Percentiles rank a stretch among this genome's conserved stretches.
phyloP scores from a whole-genome alignment of 2,797 vertebrate genomes.

The Masticophis lateralis region DNA sequence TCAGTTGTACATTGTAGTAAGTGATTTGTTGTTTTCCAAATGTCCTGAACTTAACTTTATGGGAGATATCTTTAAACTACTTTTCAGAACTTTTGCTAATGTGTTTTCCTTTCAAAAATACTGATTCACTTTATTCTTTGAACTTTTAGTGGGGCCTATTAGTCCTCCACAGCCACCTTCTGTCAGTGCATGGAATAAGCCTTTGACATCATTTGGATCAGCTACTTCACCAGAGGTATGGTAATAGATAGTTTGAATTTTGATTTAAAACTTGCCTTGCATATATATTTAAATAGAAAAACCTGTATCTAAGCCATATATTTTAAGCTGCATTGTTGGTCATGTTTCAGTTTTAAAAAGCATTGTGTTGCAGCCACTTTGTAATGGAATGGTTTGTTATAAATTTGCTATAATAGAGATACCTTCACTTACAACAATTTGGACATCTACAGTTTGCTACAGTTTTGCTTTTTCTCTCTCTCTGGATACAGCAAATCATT shows the following conservation, averaged over 20 bases:
- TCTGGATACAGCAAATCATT: neutral
- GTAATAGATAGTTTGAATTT: neutral
- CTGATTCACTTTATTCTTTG: slow-evolving; percentile 20
- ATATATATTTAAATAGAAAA: neutral
- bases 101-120: neutral
- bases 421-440: neutral
- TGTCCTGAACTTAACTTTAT: neutral
- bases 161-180: slow-evolving; percentile 94
- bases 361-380: neutral
- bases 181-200: slow-evolving; percentile 99
- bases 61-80: neutral
- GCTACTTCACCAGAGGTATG: slow-evolving; percentile 84
- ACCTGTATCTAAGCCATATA: neutral
- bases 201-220: slow-evolving; percentile 93
- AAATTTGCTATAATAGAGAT: neutral
- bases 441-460: neutral
- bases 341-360: neutral
- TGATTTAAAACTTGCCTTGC: neutral
- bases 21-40: neutral
- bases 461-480: neutral
- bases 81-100: neutral
- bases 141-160: slow-evolving; percentile 88
- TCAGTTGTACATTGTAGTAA: neutral
- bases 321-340: neutral
- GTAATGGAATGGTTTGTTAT: neutral